Evolutionary conservation across 53 echinoderm and acorn worm genomes (phyloP).

Genomic region (Crossaster papposus): DNA sequence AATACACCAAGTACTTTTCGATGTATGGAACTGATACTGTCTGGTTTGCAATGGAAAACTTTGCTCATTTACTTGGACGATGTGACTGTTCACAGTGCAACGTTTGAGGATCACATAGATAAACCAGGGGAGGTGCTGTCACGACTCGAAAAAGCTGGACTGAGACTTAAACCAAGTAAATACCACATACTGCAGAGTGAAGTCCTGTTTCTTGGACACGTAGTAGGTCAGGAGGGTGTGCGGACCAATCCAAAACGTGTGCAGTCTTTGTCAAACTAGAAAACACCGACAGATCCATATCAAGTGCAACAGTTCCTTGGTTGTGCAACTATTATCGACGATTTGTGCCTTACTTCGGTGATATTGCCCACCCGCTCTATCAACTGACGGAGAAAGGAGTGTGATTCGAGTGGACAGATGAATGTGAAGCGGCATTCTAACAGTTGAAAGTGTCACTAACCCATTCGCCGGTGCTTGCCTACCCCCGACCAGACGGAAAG

Average conservation of each 20-base stretch:
- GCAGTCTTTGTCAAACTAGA: conserved; percentile 16
- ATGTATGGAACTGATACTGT: conserved; percentile 56
- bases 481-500: conserved; percentile 21
- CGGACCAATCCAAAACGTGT: conserved; percentile 28
- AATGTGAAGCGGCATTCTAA: conserved; percentile 44
- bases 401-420: conserved; percentile 44
- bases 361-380: conserved; percentile 56
- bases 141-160: conserved; percentile 28
- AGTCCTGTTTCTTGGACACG: conserved; percentile 43
- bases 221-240: conserved; percentile 8
- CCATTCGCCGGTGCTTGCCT: background rate
- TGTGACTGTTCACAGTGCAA: conserved; percentile 37
- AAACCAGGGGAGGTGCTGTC: conserved; percentile 41
- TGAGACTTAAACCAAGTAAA: conserved; percentile 50
- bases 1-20: conserved; percentile 65
- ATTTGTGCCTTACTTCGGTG: conserved; percentile 50
- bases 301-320: conserved; percentile 60
- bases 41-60: conserved; percentile 62
- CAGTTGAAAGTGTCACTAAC: conserved; percentile 21
- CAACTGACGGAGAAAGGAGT: conserved; percentile 30
- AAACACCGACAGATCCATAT: conserved; percentile 2
- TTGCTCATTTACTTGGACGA: conserved; percentile 62
- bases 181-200: conserved; percentile 51
- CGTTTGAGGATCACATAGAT: conserved; percentile 38
- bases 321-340: conserved; percentile 56